Evolutionary conservation across 1,140 invertebrate species (phyloP), one percentile per base, ranked within the genome.

Genomic region (Achatina immaculata): DNA sequence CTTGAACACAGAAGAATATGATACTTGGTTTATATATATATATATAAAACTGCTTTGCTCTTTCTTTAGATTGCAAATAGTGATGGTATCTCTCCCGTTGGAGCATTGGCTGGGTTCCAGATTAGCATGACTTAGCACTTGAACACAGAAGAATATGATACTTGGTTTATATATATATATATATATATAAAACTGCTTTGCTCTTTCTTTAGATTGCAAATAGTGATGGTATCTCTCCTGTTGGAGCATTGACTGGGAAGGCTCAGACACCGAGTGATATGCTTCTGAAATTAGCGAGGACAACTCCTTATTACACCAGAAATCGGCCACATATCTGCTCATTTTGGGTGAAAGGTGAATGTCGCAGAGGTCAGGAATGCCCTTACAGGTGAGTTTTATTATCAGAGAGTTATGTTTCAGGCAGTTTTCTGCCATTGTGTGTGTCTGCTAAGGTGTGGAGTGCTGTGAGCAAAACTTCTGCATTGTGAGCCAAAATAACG

Each of bases 331-430:
- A 99, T 91, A 99, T 99, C 66, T 99, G 99, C 91, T 99, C 98
- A 0, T 99, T 99, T 91, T 99, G 98, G 97, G 98, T 99, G 0
- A 99, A 99, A 92, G 99, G 98, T 0, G 98, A 99, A 91, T 99
- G 99, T 91, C 95, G 98, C 89, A 93, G 99, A 91, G 99, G 99
- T 24, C 98, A 99, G 92, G 99, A 99, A 90, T 99, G 99, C 93
- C 99, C 99, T 0, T 99, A 99, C 90, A 90, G 92, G 92, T 92
- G 80, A 77, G 77, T 71, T 38, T 36, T n/a, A n/a, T n/a, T n/a
- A n/a, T n/a, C n/a, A n/a, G n/a, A 43, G 11, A n/a, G n/a, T n/a
- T n/a, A n/a, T n/a, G n/a, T n/a, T n/a, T n/a, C n/a, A n/a, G n/a
- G n/a, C n/a, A n/a, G n/a, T n/a, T n/a, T n/a, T n/a, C 14, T n/a